phyloP scores from a whole-genome alignment of 2,888 invertebrate species.

The Hypomecis atomaria region DNA sequence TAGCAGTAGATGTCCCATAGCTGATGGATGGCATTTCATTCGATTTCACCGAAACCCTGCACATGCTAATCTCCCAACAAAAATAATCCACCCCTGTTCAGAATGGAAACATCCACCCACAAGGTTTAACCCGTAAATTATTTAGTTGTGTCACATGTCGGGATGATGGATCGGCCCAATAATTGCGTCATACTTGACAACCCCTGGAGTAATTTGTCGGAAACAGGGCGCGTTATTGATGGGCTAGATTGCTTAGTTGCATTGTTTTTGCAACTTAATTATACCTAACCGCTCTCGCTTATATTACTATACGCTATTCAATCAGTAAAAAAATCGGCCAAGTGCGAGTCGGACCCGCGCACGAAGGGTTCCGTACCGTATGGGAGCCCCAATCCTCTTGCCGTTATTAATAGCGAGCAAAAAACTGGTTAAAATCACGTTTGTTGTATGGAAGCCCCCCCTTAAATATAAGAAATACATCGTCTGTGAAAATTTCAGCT shows the following conservation, averaged over 20 bases:
- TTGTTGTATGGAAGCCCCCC: too few relatives aligned
- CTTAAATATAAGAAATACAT: too few relatives aligned
- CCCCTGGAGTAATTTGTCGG: slow-evolving; percentile 67
- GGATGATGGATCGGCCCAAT: slow-evolving; percentile 79
- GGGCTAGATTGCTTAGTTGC: slow-evolving; percentile 51
- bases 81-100: slow-evolving; percentile 22
- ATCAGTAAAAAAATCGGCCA: too few relatives aligned
- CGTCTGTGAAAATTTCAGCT: too few relatives aligned
- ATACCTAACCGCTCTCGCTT: too few relatives aligned
- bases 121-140: slow-evolving; percentile 66
- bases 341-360: too few relatives aligned
- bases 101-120: slow-evolving; percentile 33
- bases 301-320: too few relatives aligned
- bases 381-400: too few relatives aligned
- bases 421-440: too few relatives aligned
- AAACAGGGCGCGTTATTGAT: slow-evolving; percentile 68
- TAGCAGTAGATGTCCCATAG: too few relatives aligned
- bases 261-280: slow-evolving; percentile 49
- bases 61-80: slow-evolving; percentile 1
- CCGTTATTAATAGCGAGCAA: too few relatives aligned
- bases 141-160: slow-evolving; percentile 80
- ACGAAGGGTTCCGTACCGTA: too few relatives aligned
- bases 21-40: neutral
- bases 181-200: slow-evolving; percentile 75
- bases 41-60: neutral